These are phyloP conservation scores for Mythimna albipuncta DNA, from an alignment of 2,888 invertebrate species.

Conservation along the genomic window DNA sequence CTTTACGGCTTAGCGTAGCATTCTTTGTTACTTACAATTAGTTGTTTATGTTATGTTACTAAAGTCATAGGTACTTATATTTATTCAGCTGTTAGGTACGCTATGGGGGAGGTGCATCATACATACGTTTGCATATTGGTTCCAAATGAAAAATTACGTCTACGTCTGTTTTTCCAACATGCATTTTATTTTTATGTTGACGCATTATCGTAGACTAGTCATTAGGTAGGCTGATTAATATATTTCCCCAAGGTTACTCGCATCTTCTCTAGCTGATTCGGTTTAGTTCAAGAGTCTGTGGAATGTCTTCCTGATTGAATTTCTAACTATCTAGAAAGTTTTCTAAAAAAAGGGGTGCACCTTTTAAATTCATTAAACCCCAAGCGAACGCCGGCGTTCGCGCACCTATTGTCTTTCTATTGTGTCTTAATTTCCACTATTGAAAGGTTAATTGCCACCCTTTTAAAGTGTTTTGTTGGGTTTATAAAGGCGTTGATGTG, in stretches of 20 bases:
- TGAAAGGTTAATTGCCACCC: too few species aligned
- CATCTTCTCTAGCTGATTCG: neutral
- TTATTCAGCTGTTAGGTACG: slow-evolving; percentile 40
- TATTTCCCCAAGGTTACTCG: neutral
- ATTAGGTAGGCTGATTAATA: neutral
- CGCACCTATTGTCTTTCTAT: too few species aligned
- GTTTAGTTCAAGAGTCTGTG: neutral
- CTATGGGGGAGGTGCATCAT: too few species aligned
- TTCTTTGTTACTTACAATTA: slow-evolving; percentile 20
- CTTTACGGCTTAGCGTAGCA: slow-evolving; percentile 24
- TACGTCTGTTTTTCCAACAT: slow-evolving; percentile 12
- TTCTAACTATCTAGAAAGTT: neutral
- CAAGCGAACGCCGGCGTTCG: too few species aligned
- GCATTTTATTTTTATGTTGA: neutral
- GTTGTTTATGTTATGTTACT: slow-evolving; percentile 15
- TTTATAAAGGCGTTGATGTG: neutral
- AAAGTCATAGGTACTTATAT: slow-evolving; percentile 26
- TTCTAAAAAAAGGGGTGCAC: too few species aligned
- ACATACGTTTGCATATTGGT: neutral
- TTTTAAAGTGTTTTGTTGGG: too few species aligned
- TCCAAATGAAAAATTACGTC: neutral
- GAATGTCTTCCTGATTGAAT: neutral
- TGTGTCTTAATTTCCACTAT: too few species aligned
- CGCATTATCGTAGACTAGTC: too few species aligned
- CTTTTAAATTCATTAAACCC: too few species aligned